Percentiles rank a stretch among this genome's conserved stretches.
Conservation (phyloP, 2,113 vertebrate genomes). For the Gorsachius goisagi region DNA sequence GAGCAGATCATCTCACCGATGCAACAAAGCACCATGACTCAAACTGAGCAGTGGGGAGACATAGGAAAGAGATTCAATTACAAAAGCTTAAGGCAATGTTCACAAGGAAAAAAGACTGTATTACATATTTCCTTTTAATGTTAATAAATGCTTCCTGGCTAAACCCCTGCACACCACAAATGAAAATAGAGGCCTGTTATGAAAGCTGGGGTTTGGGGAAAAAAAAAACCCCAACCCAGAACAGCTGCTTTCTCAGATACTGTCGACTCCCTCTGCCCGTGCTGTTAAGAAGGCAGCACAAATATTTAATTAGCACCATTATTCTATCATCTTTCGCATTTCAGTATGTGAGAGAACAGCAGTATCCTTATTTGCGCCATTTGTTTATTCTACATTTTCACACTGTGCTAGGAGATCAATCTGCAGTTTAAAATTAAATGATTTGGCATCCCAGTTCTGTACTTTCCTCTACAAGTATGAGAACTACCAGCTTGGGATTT, state of each 20-base stretch:
- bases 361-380: not conserved
- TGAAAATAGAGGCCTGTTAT: not conserved
- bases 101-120: not conserved
- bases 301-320: not conserved
- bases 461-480: not conserved
- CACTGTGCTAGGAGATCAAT: not conserved
- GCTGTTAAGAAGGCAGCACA: not conserved
- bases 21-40: not conserved
- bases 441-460: not conserved
- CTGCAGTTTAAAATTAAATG: not conserved
- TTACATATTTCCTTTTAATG: not conserved
- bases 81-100: not conserved
- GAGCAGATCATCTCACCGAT: not conserved
- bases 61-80: not conserved
- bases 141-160: not conserved
- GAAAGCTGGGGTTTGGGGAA: not conserved
- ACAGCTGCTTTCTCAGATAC: not conserved
- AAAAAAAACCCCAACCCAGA: not conserved
- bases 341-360: not conserved
- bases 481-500: not conserved
- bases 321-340: not conserved
- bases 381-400: not conserved
- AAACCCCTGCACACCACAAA: not conserved
- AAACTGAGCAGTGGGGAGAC: not conserved
- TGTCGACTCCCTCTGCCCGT: not conserved